Evolutionary conservation across 2,113 vertebrate genomes (phyloP).

Genomic region (Carlito syrichta): DNA sequence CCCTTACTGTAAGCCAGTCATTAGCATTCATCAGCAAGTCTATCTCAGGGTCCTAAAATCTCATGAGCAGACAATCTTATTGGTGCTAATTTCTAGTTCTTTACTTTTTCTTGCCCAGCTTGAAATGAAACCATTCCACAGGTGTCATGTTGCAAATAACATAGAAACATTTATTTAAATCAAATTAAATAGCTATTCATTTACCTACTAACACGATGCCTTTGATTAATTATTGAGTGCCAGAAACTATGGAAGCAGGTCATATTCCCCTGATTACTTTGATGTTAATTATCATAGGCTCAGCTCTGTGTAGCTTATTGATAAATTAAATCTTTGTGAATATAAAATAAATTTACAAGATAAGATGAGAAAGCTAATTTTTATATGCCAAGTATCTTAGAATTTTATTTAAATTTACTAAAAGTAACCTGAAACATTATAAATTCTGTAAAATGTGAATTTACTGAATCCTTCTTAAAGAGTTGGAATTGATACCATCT

Average conservation of each 20-base stretch:
- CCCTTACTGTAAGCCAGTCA: neutral
- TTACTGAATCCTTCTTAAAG: neutral
- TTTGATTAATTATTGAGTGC: constrained; percentile 30
- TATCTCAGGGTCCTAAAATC: neutral
- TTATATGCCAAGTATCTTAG: neutral
- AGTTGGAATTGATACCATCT: no score
- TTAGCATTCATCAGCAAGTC: neutral
- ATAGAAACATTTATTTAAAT: constrained; percentile 28
- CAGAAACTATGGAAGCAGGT: neutral
- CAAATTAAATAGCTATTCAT: constrained; percentile 43
- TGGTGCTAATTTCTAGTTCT: constrained; percentile 7
- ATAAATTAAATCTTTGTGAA: no score
- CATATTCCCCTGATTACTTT: no score
- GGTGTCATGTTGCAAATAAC: neutral
- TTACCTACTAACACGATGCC: constrained; percentile 19
- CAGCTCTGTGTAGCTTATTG: no score
- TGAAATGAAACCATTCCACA: no score
- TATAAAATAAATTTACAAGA: constrained; percentile 16
- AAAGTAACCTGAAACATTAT: neutral
- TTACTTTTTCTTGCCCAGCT: constrained; percentile 14
- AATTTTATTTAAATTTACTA: neutral
- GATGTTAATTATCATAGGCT: no score
- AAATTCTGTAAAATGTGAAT: neutral
- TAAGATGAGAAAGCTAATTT: constrained; percentile 28
- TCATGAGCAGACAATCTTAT: neutral